phyloP scores from a whole-genome alignment of 2,797 vertebrate species.

The Diplodus sargus region DNA sequence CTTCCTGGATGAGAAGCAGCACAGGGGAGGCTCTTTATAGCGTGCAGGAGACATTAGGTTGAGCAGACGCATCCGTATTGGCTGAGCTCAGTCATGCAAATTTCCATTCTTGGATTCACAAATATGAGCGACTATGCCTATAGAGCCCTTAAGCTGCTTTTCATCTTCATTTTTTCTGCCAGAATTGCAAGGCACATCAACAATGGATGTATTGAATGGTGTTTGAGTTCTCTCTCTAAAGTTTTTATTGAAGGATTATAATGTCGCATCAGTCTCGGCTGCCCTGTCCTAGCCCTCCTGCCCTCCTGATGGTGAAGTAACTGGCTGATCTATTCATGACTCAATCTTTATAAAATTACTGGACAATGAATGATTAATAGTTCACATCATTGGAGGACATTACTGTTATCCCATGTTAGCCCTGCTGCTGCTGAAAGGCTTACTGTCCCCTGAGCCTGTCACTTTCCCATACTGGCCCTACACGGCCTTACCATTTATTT shows the following conservation, averaged over 20 bases:
- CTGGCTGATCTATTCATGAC: not conserved
- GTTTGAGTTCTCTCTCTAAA: constrained; percentile 5
- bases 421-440: not conserved
- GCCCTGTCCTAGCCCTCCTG: constrained; percentile 7
- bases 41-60: constrained; percentile 16
- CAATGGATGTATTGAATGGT: constrained; percentile 51
- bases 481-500: too few species aligned
- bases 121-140: constrained; percentile 26
- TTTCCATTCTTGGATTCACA: constrained; percentile 35
- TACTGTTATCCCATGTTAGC: too few species aligned
- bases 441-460: too few species aligned
- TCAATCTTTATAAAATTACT: not conserved
- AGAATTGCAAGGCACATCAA: constrained; percentile 42
- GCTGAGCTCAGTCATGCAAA: constrained; percentile 48
- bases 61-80: constrained; percentile 30
- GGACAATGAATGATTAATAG: not conserved
- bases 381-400: not conserved
- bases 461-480: too few species aligned
- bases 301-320: not conserved
- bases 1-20: constrained; percentile 12
- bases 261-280: not conserved
- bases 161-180: constrained; percentile 24
- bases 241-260: constrained; percentile 27
- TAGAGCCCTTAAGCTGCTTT: constrained; percentile 56
- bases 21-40: constrained; percentile 14